Base-by-base conservation (phyloP, 2,888 invertebrate species). In the Adelognathus sp. region DNA sequence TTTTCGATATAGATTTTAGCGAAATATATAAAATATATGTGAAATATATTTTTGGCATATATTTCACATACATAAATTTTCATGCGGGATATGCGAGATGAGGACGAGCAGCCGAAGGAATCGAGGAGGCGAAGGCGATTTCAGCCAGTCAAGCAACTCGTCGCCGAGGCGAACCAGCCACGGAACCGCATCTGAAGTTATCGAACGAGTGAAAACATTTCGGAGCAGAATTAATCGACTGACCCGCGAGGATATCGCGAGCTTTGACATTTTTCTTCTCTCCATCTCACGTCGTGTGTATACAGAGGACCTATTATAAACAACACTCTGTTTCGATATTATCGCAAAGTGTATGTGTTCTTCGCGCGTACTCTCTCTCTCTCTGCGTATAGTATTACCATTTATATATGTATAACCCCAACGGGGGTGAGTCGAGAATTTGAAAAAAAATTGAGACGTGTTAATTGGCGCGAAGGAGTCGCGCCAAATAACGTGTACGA, bases 381-480 rank as follows among this genome's bases (percentile, higher is more conserved):
- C n/a, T n/a, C n/a, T n/a, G n/a, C n/a, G 33, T 70, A 44, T 76
- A 72, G 71, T 64, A 76, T 66, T 66, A 64, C 46, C 31, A 72
- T 52, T 60, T 66, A n/a, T n/a, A n/a, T n/a, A n/a, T n/a, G n/a
- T n/a, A n/a, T n/a, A n/a, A 66, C 29, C 29, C 18, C 14, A 31
- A n/a, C n/a, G 31, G 36, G 14, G 60, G 9, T 66, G 33, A 11
- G 41, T 16, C 46, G 64, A 33, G 52, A 24, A 52, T 41, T 36
- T 39, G 7, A 54, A 66, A 69, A 58, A 44, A 61, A 64, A 44
- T 31, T 18, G 72, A 66, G 72, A 87, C 79, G 84, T 86, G 87
- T 88, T 88, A 88, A 88, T 88, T 88, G 86, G 84, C 72, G 76
- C 71, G 85, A 85, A 84, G 67, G 58, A 69, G 69, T 58, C 69